Percentiles rank a stretch among this genome's conserved stretches.
Evolutionary conservation across 2,797 vertebrate species (phyloP).

Genomic region (Meda fulgida): DNA sequence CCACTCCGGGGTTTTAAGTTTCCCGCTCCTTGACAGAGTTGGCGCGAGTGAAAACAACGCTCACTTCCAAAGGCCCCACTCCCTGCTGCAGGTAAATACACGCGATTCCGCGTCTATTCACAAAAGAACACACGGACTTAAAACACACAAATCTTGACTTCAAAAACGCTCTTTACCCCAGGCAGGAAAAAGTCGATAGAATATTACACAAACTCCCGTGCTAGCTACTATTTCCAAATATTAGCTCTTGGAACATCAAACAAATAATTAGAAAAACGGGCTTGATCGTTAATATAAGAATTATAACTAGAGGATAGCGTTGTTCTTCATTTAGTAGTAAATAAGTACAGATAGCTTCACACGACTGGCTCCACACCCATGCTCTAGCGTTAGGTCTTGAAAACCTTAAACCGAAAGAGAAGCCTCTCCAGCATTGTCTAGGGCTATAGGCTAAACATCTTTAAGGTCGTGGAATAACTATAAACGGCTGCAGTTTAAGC

Average conservation of each 20-base stretch:
- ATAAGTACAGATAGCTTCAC: not conserved
- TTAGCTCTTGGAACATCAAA: not conserved
- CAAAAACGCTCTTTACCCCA: not conserved
- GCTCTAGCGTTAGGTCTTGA: not conserved
- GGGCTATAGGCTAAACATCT: not conserved
- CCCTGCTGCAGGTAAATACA: not conserved
- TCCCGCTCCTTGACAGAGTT: not conserved
- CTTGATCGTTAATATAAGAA: not conserved
- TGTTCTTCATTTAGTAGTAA: not conserved
- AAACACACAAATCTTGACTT: not conserved
- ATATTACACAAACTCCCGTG: not conserved
- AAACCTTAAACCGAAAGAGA: conserved; percentile 44
- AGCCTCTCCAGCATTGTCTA: conserved; percentile 15
- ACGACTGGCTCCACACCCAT: not conserved
- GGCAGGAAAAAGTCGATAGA: not conserved
- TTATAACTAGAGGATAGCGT: too few relatives aligned
- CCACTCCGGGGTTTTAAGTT: conserved; percentile 5
- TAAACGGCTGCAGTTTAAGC: not conserved
- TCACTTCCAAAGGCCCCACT: not conserved
- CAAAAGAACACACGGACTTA: not conserved
- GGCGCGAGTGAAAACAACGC: conserved; percentile 14
- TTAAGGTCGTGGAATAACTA: not conserved
- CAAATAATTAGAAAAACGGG: not conserved
- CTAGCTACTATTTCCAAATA: not conserved
- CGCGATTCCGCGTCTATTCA: not conserved